A percentile compares a stretch with the other conserved stretches of the same genome.
Conservation (phyloP, 2,888 invertebrate species). For the Machimus atricapillus region DNA sequence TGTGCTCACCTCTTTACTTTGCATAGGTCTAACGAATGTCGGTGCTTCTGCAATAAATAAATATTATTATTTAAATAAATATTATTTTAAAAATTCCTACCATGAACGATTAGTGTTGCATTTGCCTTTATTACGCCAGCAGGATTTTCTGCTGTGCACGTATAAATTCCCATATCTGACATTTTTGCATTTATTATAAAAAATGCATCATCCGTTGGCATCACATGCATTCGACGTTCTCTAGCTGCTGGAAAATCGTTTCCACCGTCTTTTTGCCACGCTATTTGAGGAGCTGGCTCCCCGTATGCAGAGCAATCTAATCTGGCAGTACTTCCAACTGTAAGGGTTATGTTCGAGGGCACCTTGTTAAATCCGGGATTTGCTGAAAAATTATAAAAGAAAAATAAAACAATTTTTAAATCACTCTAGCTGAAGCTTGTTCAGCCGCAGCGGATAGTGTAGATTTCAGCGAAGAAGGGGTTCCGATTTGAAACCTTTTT, state of each 20-base stretch:
- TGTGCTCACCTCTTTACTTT: slow-evolving; percentile 79
- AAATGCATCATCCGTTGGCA: slow-evolving; percentile 89
- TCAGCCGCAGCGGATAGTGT: too few relatives aligned
- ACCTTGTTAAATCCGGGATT: slow-evolving; percentile 86
- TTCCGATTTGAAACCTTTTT: too few relatives aligned
- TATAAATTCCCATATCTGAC: slow-evolving; percentile 90
- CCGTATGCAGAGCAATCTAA: slow-evolving; percentile 92
- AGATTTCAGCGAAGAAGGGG: too few relatives aligned
- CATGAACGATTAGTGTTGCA: slow-evolving; percentile 79
- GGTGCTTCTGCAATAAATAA: slow-evolving; percentile 72
- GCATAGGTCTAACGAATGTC: slow-evolving; percentile 84
- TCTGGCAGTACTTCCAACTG: slow-evolving; percentile 83
- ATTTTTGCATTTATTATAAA: slow-evolving; percentile 91
- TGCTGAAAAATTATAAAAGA: slow-evolving; percentile 63
- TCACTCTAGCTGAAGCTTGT: too few relatives aligned
- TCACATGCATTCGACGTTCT: slow-evolving; percentile 91
- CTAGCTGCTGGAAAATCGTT: slow-evolving; percentile 94
- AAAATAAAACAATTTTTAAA: too few relatives aligned
- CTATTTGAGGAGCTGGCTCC: slow-evolving; percentile 86
- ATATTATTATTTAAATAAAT: not conserved
- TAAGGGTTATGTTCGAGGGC: slow-evolving; percentile 83
- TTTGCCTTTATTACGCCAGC: slow-evolving; percentile 88
- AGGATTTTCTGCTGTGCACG: slow-evolving; percentile 89
- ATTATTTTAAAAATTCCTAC: slow-evolving; percentile 47
- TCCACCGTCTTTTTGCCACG: slow-evolving; percentile 91